Percentiles rank a stretch among this genome's conserved stretches.
Conservation (phyloP, 2,113 vertebrate genomes). For the Cardinalis cardinalis region DNA sequence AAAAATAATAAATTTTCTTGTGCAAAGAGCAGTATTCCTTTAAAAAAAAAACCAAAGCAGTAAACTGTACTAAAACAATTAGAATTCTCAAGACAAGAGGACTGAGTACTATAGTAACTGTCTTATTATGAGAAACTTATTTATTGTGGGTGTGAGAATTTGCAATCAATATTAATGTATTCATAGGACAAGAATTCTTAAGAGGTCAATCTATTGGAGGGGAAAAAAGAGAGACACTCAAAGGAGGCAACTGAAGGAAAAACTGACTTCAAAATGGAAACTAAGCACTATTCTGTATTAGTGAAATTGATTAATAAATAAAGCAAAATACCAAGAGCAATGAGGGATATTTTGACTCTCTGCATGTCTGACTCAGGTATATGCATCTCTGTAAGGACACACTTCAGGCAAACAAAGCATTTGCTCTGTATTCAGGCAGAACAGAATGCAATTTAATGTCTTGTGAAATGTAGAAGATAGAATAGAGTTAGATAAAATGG, state of each 20-base stretch:
- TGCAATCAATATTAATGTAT: neutral
- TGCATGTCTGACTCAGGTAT: neutral
- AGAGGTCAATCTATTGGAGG: neutral
- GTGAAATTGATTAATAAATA: neutral
- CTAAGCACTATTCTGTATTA: neutral
- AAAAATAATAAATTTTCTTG: neutral
- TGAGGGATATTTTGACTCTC: neutral
- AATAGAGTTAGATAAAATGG: neutral
- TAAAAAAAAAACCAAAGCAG: neutral
- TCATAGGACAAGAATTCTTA: neutral
- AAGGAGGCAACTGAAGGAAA: neutral
- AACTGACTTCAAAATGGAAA: neutral
- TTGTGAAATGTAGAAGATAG: neutral
- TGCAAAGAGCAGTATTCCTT: neutral
- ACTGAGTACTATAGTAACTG: neutral
- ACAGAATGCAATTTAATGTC: neutral
- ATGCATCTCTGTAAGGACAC: neutral
- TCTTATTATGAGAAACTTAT: neutral
- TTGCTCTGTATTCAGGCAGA: neutral
- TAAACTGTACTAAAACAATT: neutral
- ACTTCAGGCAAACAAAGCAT: neutral
- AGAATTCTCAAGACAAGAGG: neutral
- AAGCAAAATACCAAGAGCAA: neutral
- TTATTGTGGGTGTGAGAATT: neutral
- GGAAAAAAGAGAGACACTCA: neutral